Evolutionary conservation across 2,888 invertebrate species (phyloP).

Genomic region (Ecdyonurus torrentis): DNA sequence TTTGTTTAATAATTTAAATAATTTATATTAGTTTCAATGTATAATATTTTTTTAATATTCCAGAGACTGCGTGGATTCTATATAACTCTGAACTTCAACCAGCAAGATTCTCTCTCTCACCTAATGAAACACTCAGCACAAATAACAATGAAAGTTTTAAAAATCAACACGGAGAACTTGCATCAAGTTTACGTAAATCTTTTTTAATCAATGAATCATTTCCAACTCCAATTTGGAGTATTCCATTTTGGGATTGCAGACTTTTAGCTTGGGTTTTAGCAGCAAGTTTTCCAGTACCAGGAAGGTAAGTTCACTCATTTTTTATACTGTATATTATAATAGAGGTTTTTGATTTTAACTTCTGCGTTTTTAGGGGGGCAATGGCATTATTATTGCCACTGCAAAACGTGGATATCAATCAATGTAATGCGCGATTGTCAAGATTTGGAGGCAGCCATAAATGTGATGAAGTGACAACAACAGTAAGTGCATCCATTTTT

Average conservation of each 20-base stretch:
- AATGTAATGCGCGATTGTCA: not conserved
- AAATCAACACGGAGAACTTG: not conserved
- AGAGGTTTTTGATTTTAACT: not conserved
- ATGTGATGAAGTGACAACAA: not conserved
- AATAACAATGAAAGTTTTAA: not conserved
- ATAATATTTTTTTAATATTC: no score
- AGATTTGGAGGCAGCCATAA: not conserved
- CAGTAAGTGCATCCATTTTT: not conserved
- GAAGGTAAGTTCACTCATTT: not conserved
- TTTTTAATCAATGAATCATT: not conserved
- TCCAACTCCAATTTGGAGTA: not conserved
- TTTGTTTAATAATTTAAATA: no score
- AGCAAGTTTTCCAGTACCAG: not conserved
- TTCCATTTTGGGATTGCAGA: not conserved
- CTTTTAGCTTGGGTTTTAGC: not conserved
- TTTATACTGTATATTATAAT: not conserved
- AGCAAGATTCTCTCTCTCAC: not conserved
- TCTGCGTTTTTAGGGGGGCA: not conserved
- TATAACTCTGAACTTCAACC: not conserved
- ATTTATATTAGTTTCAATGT: no score
- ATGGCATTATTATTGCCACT: not conserved
- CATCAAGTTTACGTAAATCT: not conserved
- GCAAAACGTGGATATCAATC: not conserved
- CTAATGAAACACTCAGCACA: not conserved
- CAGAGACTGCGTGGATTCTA: not conserved